Evolutionary conservation across 2,113 vertebrate species (phyloP), one percentile per base, ranked within the genome.

Genomic region (Cygnus buccinator): DNA sequence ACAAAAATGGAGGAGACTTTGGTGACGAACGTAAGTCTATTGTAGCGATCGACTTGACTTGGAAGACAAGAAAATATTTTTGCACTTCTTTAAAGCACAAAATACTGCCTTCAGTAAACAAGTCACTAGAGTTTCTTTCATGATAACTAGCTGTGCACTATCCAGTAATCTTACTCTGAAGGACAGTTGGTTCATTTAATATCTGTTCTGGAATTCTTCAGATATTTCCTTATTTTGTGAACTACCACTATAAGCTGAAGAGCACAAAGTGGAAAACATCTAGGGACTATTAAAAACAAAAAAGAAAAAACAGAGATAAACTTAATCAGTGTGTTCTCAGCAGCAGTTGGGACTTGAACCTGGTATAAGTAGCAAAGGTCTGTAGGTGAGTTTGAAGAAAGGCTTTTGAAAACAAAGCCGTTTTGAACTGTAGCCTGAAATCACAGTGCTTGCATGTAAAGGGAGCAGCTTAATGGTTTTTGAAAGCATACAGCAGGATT

Each of bases 1-100:
- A 97, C 98, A 97, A 99, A 99, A 98, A 99, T 99, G 97, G 99
- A 99, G 94, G 99, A 99, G 96, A 98, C 99, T 97, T 98, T 99
- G 97, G 99, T 99, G 89, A 99, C 99, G 85, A 99, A 98, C 97
- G 99, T 99, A 98, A 99, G 99, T 98, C 84, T 73, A 95, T 93
- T 92, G 96, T 78, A 97, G 96, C 96, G 95, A 93, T 87, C 84
- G 0, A 70, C 95, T 89, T 97, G 92, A 82, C 84, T 89, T 96
- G 87, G 94, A 96, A 95, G 95, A 96, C 92, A 95, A 91, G 95
- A 91, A 96, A 95, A 76, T 94, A 95, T 72, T 93, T 86, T 86
- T 93, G 70, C 28, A 3, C 55, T 75, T 84, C 74, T 70, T 67
- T 74, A 76, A 91, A 94, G 84, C 87, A 89, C 77, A 70, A 70